Evolutionary conservation across 2,888 invertebrate species (phyloP), one percentile per base, ranked within the genome.

Genomic region (Chymomyza fuscimana): DNA sequence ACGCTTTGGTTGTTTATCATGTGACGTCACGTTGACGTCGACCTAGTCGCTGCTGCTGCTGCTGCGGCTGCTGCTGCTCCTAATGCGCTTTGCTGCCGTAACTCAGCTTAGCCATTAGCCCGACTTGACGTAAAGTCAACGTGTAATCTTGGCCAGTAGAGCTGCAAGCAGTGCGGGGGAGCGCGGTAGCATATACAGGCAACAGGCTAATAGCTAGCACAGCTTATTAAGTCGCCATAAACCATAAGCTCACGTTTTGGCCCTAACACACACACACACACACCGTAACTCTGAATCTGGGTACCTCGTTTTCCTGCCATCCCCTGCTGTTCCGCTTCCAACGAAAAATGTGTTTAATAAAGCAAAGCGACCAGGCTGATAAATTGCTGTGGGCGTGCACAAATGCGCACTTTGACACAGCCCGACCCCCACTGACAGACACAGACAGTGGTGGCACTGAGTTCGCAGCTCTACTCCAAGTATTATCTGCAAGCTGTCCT

Each of bases 1-100:
- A 89, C 86, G 89, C 88, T 90, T 85, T 81, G 88, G 89, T 89
- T 89, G 90, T 90, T 90, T 90, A 90, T 90, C 90, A 90, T 83
- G 77, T 83, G 77, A 72, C 67, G 60, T 70, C 64, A 69, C 64
- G 58, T 15, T 4, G 25, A 25, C 58, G 19, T 54, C 52, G 58
- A 19, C 50, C 12, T 22, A 62, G 62, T 62, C n/a, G 46, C 61
- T 61, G 61, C 61, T 1, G 51, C 6, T 66, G 79, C 61, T 70
- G 46, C 74, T 74, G 76, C 68, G 76, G 71, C 67, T 25, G 60
- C 61, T 40, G 61, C 6, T 66, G 79, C 63, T 72, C 52, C 74
- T 76, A 79, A 72, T 78, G 71, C 67, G 70, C 68, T 74, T 32
- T 71, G 64, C 67, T 56, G 54, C 72, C 63, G 69, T 70, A 58